Conservation (phyloP, 1,140 invertebrate genomes). For the Globodera rostochiensis region DNA sequence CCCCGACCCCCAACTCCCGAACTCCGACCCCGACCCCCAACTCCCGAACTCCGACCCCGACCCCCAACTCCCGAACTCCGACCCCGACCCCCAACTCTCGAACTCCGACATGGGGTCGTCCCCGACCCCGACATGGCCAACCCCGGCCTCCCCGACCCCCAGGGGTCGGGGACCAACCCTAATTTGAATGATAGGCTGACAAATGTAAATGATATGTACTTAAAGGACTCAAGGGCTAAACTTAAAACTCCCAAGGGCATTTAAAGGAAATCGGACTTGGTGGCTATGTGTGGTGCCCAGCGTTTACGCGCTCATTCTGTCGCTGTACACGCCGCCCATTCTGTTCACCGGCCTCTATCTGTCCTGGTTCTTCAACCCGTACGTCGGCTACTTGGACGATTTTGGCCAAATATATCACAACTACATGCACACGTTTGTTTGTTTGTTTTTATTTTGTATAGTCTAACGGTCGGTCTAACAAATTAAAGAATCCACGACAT, state of each 20-base stretch:
- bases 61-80: no score
- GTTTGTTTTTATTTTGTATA: not conserved
- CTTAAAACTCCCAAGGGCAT: not conserved
- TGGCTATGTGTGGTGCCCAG: slow-evolving; percentile 6
- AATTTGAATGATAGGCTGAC: no score
- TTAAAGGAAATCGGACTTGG: slow-evolving; percentile 6
- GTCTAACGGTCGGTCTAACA: not conserved
- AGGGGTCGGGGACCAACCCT: no score
- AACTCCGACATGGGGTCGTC: no score
- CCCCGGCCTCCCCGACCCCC: no score
- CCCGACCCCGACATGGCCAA: no score
- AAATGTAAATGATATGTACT: no score
- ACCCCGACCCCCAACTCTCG: no score
- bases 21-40: no score
- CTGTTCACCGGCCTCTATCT: slow-evolving; percentile 34
- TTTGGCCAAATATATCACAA: slow-evolving; percentile 23
- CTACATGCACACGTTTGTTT: slow-evolving; percentile 5
- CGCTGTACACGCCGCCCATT: slow-evolving; percentile 19
- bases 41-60: no score
- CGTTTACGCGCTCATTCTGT: slow-evolving; percentile 14
- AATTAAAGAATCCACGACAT: slow-evolving; percentile 5
- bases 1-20: no score
- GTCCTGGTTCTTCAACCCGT: slow-evolving; percentile 33
- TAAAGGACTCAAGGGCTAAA: no score
- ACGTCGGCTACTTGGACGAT: slow-evolving; percentile 28